These are phyloP conservation scores for Teleogryllus oceanicus DNA, from an alignment of 2,888 invertebrate genomes.

Conservation along the genomic window DNA sequence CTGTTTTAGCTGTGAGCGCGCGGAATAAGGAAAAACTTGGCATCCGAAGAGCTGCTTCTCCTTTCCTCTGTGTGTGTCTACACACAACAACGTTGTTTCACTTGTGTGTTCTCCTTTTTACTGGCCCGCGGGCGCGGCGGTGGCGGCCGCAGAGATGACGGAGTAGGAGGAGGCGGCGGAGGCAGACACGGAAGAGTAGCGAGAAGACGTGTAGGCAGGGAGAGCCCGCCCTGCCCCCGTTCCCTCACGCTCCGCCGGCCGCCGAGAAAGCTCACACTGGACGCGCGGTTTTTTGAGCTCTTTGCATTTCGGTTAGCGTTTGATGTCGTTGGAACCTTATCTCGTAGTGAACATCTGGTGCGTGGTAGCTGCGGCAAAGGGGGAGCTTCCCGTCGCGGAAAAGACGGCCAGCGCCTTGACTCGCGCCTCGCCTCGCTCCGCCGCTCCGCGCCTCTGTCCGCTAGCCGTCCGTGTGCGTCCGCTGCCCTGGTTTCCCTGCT, in stretches of 20 bases:
- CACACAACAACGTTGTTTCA: slow-evolving; percentile 11
- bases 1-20: slow-evolving; percentile 27
- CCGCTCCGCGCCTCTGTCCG: too few species aligned
- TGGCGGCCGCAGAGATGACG: not conserved
- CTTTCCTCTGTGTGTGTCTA: not conserved
- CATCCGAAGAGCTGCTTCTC: not conserved
- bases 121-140: not conserved
- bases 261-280: too few species aligned
- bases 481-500: too few species aligned
- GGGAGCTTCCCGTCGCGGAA: too few species aligned
- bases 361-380: too few species aligned
- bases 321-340: not conserved
- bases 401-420: too few species aligned
- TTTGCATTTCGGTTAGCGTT: slow-evolving; percentile 18
- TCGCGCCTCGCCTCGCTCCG: too few species aligned
- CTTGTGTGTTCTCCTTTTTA: not conserved
- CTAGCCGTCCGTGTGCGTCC: too few species aligned
- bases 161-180: too few species aligned
- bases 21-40: slow-evolving; percentile 20
- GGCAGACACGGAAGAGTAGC: too few species aligned
- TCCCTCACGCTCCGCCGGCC: not conserved
- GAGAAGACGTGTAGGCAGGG: too few species aligned
- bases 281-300: not conserved
- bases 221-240: not conserved
- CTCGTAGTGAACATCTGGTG: not conserved